phyloP scores from a whole-genome alignment of 2,797 vertebrate species.

The Pseudochirops cupreus region DNA sequence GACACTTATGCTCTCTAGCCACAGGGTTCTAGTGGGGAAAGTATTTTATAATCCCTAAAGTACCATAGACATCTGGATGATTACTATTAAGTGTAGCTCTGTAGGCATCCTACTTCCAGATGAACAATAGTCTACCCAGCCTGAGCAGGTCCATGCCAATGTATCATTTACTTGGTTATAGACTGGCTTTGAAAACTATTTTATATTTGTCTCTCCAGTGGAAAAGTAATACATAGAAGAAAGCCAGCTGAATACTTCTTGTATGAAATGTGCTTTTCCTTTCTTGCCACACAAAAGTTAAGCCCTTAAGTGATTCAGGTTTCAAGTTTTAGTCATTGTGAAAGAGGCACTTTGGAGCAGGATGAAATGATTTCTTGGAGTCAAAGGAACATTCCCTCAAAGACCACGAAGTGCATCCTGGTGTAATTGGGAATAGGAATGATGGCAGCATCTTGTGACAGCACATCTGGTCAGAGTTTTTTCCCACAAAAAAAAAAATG shows the following conservation, averaged over 20 bases:
- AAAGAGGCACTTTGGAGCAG: conserved; percentile 30
- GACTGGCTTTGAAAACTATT: conserved; percentile 10
- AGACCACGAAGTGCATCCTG: conserved; percentile 17
- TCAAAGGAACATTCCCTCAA: conserved; percentile 19
- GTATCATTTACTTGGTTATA: conserved; percentile 30
- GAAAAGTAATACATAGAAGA: conserved; percentile 29
- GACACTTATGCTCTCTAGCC: background rate
- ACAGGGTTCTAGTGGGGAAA: background rate
- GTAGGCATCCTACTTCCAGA: background rate
- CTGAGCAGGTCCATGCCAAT: conserved; percentile 17
- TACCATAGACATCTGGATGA: background rate
- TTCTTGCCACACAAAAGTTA: conserved; percentile 38
- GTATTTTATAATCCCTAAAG: background rate
- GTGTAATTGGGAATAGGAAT: conserved; percentile 19
- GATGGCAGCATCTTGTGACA: background rate
- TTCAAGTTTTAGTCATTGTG: conserved; percentile 15
- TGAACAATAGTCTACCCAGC: conserved; percentile 20
- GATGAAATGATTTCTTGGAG: conserved; percentile 30
- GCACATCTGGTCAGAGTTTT: background rate
- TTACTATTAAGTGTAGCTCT: background rate
- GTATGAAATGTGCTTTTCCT: background rate
- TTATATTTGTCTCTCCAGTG: conserved; percentile 22
- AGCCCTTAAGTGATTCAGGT: conserved; percentile 9
- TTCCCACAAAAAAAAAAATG: background rate
- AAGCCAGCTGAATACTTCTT: conserved; percentile 24